phyloP scores from a whole-genome alignment of 2,888 invertebrate genomes.

The Phrixothrix hirtus region DNA sequence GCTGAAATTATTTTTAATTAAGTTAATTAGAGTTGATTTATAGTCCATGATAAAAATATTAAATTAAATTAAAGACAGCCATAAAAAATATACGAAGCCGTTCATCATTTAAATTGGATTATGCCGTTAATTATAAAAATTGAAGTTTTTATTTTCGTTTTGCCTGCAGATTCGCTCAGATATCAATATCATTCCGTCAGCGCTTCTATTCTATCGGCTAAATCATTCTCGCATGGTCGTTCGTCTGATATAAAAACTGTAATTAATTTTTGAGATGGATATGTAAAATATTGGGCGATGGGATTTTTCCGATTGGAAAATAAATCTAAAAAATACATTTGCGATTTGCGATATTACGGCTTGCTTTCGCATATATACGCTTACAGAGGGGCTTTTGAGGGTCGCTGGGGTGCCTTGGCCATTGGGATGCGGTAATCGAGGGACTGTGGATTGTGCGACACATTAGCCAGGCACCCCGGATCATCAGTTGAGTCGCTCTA shows the following conservation, averaged over 20 bases:
- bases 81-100: slow-evolving; percentile 49
- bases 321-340: slow-evolving; percentile 53
- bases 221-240: slow-evolving; percentile 42
- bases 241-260: slow-evolving; percentile 48
- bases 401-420: slow-evolving; percentile 30
- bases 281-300: slow-evolving; percentile 53
- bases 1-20: slow-evolving; percentile 56
- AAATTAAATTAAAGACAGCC: slow-evolving; percentile 56
- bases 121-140: slow-evolving; percentile 50
- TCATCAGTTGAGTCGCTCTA: slow-evolving; percentile 44
- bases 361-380: slow-evolving; percentile 39
- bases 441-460: slow-evolving; percentile 48
- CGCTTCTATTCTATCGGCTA: slow-evolving; percentile 37
- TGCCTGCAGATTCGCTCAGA: slow-evolving; percentile 37
- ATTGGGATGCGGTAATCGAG: slow-evolving; percentile 39
- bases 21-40: slow-evolving; percentile 45
- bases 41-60: slow-evolving; percentile 51
- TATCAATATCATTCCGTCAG: slow-evolving; percentile 43
- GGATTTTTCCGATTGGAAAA: slow-evolving; percentile 52
- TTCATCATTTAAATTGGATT: slow-evolving; percentile 50
- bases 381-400: slow-evolving; percentile 32
- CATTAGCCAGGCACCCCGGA: slow-evolving; percentile 49
- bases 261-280: slow-evolving; percentile 56
- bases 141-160: slow-evolving; percentile 41
- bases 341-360: slow-evolving; percentile 48